These are phyloP conservation scores for Montipora capricornis DNA, from an alignment of 64 coral and sea anemone genomes.

Conservation along the genomic window DNA sequence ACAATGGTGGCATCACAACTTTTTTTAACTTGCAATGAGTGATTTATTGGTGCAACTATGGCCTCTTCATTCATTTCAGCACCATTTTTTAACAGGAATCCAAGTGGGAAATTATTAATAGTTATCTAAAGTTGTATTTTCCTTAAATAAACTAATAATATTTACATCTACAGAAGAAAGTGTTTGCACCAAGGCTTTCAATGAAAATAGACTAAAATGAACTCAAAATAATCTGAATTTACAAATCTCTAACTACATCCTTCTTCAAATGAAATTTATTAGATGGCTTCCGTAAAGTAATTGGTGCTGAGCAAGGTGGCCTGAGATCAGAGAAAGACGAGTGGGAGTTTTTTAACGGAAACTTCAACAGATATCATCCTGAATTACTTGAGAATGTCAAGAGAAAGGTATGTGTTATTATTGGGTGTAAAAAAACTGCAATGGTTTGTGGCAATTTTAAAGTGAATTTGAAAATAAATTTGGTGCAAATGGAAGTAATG, in stretches of 20 bases:
- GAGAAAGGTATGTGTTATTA: slow-evolving; percentile 80
- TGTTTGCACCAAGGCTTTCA: too few species aligned
- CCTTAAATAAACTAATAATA: too few species aligned
- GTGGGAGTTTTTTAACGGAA: slow-evolving; percentile 98
- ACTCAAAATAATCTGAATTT: neutral
- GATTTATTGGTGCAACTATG: too few species aligned
- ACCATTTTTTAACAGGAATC: too few species aligned
- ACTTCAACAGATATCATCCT: slow-evolving; percentile 90
- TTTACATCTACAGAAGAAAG: too few species aligned
- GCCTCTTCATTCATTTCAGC: too few species aligned
- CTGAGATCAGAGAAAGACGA: slow-evolving; percentile 96
- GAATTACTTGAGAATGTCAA: slow-evolving; percentile 97
- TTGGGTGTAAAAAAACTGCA: neutral
- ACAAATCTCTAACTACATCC: neutral
- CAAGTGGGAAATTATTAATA: too few species aligned
- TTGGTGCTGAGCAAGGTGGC: slow-evolving; percentile 98
- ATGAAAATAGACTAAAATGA: too few species aligned
- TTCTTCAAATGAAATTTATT: neutral
- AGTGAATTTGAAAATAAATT: neutral
- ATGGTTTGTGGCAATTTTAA: too few species aligned
- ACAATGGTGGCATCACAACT: too few species aligned
- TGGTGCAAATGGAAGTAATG: neutral
- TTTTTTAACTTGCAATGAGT: too few species aligned
- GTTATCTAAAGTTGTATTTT: too few species aligned
- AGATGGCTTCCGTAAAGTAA: slow-evolving; percentile 99